Conservation (phyloP, 1,140 invertebrate species). For the Caenorhabditis brenneri region DNA sequence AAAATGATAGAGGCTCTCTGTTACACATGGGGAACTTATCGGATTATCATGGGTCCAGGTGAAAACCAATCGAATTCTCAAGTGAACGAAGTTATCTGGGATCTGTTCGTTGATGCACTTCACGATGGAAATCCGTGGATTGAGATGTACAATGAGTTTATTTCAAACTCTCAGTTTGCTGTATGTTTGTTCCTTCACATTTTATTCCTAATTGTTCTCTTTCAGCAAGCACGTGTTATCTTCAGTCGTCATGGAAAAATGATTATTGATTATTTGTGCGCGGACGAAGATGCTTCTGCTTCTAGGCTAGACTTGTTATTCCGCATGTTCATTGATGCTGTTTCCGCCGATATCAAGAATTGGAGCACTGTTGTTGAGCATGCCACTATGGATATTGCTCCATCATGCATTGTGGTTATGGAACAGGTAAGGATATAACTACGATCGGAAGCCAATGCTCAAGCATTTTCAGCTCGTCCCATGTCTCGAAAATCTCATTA, state of each 20-base stretch:
- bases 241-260: conserved; percentile 3
- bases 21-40: conserved; percentile 16
- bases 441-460: neutral
- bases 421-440: neutral
- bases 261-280: neutral
- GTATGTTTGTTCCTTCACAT: neutral
- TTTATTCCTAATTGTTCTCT: neutral
- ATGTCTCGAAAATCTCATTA: neutral
- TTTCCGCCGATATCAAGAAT: neutral
- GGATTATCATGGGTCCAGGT: neutral
- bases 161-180: neutral
- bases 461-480: conserved; percentile 9
- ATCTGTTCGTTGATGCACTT: conserved; percentile 8
- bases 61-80: neutral
- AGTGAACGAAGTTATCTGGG: neutral
- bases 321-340: conserved; percentile 1
- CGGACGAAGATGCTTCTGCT: neutral
- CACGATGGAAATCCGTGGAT: conserved; percentile 14
- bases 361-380: conserved; percentile 8
- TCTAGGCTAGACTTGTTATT: neutral
- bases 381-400: neutral
- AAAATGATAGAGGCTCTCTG: conserved; percentile 2
- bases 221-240: conserved; percentile 32
- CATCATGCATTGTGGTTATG: neutral
- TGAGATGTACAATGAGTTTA: conserved; percentile 21